These are phyloP conservation scores for Temnothorax nylanderi DNA, from an alignment of 1,140 invertebrate genomes.

Conservation along the genomic window DNA sequence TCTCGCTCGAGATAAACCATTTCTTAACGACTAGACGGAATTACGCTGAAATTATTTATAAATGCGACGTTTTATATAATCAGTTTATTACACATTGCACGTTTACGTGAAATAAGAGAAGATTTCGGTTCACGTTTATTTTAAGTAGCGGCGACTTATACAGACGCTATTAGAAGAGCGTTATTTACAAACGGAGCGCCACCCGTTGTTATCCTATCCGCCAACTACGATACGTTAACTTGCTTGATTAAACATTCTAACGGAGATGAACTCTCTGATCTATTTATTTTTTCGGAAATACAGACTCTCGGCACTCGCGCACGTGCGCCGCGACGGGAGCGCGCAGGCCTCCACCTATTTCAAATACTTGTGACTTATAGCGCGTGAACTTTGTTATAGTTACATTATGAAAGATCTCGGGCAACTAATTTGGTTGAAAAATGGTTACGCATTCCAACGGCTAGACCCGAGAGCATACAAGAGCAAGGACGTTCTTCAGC, in stretches of 20 bases:
- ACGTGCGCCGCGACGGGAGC: background rate
- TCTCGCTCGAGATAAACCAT: background rate
- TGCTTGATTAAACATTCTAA: constrained; percentile 54
- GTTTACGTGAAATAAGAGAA: constrained; percentile 16
- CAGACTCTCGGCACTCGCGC: background rate
- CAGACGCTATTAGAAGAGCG: constrained; percentile 39
- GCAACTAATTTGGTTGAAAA: background rate
- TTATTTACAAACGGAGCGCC: constrained; percentile 53
- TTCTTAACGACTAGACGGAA: background rate
- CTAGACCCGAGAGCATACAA: background rate
- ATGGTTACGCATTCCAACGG: background rate
- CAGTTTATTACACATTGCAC: constrained; percentile 11
- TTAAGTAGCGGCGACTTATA: constrained; percentile 9
- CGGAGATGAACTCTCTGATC: constrained; percentile 37
- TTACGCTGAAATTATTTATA: constrained; percentile 36
- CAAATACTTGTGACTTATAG: constrained; percentile 20
- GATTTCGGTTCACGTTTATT: constrained; percentile 44
- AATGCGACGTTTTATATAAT: background rate
- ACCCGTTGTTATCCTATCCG: constrained; percentile 41
- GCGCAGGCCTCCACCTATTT: background rate
- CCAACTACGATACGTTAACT: constrained; percentile 30
- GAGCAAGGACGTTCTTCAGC: background rate
- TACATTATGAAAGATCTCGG: constrained; percentile 1
- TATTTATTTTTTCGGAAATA: constrained; percentile 59
- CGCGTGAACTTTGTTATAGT: background rate